Conservation (phyloP, 2,797 vertebrate genomes). For the Pangasius djambal region DNA sequence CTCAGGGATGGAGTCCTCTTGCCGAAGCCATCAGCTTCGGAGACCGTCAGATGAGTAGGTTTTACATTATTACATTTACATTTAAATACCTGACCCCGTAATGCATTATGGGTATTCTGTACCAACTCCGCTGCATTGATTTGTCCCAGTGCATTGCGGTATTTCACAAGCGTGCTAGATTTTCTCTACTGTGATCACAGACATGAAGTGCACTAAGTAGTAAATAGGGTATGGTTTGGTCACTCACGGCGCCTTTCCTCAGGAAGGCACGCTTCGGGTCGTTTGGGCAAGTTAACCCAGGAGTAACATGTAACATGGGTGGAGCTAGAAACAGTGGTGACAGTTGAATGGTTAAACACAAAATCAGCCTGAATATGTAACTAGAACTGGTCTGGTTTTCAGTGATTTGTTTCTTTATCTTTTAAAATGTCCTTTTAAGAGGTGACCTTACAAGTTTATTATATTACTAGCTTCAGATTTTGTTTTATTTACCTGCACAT, state of each 20-base stretch:
- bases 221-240: neutral
- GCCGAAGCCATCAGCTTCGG: conserved; percentile 99
- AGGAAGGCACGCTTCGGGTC: neutral
- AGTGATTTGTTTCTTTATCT: neutral
- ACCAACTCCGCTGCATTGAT: neutral
- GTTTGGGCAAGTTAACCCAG: neutral
- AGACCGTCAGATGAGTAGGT: conserved; percentile 98
- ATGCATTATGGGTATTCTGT: neutral
- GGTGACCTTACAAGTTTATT: neutral
- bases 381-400: neutral
- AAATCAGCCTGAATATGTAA: neutral
- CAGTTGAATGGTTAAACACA: neutral
- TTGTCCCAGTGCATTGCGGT: neutral
- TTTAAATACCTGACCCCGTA: neutral
- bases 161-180: neutral
- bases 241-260: neutral
- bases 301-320: neutral
- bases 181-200: neutral
- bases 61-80: neutral
- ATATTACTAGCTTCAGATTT: neutral
- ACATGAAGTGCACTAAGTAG: neutral
- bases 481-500: neutral
- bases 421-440: neutral
- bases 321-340: neutral
- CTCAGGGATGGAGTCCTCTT: conserved; percentile 99